Evolutionary conservation across 1,140 invertebrate species (phyloP).

Genomic region (Drosophila murphyi): DNA sequence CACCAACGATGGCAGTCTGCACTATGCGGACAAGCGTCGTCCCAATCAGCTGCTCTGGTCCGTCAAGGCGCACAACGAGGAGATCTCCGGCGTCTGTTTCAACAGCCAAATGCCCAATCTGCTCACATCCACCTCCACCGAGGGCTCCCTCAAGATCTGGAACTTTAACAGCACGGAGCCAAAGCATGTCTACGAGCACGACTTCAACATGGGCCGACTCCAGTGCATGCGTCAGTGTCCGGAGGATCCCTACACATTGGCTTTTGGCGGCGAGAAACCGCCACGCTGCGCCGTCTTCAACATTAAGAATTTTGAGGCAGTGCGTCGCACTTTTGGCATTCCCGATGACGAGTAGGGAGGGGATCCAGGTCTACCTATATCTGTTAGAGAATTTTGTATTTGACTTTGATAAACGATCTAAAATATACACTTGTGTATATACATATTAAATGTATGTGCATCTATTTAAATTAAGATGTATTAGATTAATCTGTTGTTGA

Average conservation of each 20-base stretch:
- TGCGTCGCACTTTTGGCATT: constrained; percentile 82
- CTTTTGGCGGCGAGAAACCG: constrained; percentile 93
- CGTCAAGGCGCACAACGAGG: constrained; percentile 91
- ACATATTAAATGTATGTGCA: constrained; percentile 18
- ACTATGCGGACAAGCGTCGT: constrained; percentile 91
- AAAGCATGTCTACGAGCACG: constrained; percentile 86
- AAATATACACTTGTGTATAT: constrained; percentile 20
- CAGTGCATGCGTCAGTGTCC: constrained; percentile 91
- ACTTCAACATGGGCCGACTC: constrained; percentile 89
- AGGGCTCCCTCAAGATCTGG: constrained; percentile 81
- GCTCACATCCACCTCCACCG: constrained; percentile 73
- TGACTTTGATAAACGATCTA: background rate
- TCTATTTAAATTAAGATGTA: background rate
- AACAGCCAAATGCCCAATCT: constrained; percentile 73
- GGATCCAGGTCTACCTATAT: too few relatives aligned
- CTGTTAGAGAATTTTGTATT: background rate
- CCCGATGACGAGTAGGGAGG: constrained; percentile 54
- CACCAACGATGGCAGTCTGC: constrained; percentile 91
- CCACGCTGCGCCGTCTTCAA: constrained; percentile 91
- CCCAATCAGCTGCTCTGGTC: constrained; percentile 90
- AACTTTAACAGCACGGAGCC: constrained; percentile 75
- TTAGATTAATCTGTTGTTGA: background rate
- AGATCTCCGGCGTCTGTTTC: constrained; percentile 89
- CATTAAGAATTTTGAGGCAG: constrained; percentile 88
- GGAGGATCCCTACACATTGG: constrained; percentile 92